Evolutionary conservation across 1,140 invertebrate genomes (phyloP), one percentile per base, ranked within the genome.

Genomic region (Orius laevigatus): DNA sequence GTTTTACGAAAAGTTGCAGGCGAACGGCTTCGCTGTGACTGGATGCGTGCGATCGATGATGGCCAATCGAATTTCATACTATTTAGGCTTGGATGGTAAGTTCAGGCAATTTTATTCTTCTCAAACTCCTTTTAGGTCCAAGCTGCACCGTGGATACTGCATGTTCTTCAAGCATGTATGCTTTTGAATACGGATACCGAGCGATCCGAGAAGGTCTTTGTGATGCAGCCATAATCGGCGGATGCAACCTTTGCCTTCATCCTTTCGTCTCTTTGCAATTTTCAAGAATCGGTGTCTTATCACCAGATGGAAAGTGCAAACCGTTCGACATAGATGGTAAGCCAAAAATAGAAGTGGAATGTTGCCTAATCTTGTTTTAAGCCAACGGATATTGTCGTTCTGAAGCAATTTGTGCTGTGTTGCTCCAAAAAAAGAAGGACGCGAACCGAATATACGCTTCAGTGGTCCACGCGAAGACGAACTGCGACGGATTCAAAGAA

Each of bases 21-120:
- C 65, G 5, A 65, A 67, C 16, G 70, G 69, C n/a, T 74, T 72
- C 55, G 73, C 70, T 50, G 70, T 90, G 55, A 81, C 78, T 12
- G 85, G 85, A 31, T 91, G 88, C 65, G 80, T 78, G 55, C 73
- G 86, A 49, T 84, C 86, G 6, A 93, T 95, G 87, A 74, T 95
- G 62, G 81, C 88, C 1, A 92, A 94, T 60, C 72, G 90, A 46
- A 73, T 95, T 25, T 93, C 87, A 0, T 82, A 81, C 51, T 76
- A 70, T 62, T 57, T 84, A 8, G 77, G 79, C 43, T 58, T 75
- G 0, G 73, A 71, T 50, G 81, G 80, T 25, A 53, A 43, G 6
- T 8, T 31, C 3, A 45, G 10, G 2, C n/a, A 31, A 44, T 10
- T 18, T 20, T 10, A 5, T 12, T 45, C 14, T 8, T 45, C 31